Conservation (phyloP, 2,888 invertebrate genomes). For the Uloborus plumipes region DNA sequence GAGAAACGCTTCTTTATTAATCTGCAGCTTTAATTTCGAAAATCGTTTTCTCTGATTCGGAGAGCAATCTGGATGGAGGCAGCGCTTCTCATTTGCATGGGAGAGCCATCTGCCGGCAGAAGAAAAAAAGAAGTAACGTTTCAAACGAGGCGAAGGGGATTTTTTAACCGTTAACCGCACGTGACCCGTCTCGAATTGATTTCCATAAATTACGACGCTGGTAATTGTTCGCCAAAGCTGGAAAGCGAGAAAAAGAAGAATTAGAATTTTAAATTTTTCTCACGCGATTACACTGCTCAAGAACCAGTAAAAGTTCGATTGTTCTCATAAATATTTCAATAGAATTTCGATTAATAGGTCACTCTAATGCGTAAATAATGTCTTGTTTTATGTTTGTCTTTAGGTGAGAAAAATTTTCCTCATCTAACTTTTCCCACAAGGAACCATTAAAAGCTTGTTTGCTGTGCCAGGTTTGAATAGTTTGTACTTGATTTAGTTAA, state of each 20-base stretch:
- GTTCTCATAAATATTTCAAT: constrained; percentile 57
- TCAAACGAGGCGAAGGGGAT: constrained; percentile 20
- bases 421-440: too few relatives aligned
- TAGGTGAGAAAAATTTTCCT: too few relatives aligned
- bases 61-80: constrained; percentile 22
- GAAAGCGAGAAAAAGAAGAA: constrained; percentile 43
- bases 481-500: too few relatives aligned
- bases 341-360: constrained; percentile 46
- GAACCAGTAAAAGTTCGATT: not conserved
- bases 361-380: constrained; percentile 45
- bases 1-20: constrained; percentile 41
- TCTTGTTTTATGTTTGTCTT: constrained; percentile 1
- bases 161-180: constrained; percentile 39
- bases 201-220: constrained; percentile 56
- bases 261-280: constrained; percentile 53
- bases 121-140: constrained; percentile 36
- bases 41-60: constrained; percentile 31
- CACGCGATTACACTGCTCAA: constrained; percentile 22
- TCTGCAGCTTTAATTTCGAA: constrained; percentile 52
- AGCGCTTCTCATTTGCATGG: constrained; percentile 46
- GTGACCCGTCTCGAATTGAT: constrained; percentile 56
- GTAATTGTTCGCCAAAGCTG: constrained; percentile 45
- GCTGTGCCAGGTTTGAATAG: too few relatives aligned
- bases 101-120: constrained; percentile 43
- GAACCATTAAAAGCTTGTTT: too few relatives aligned